These are phyloP conservation scores for Chiroxiphia lanceolata DNA, from an alignment of 2,797 vertebrate genomes.

Conservation along the genomic window DNA sequence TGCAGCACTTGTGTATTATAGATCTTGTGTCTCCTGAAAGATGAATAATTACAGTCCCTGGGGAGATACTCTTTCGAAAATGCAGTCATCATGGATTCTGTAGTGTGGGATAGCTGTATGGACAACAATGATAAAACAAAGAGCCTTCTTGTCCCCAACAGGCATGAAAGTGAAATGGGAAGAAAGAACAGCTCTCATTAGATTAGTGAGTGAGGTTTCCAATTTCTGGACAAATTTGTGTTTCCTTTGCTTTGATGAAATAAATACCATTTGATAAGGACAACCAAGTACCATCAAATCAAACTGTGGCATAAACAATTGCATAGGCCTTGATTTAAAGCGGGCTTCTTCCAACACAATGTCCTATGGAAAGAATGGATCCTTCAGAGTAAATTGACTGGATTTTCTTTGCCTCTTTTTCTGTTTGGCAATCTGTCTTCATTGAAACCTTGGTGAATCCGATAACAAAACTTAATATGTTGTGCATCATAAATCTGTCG, in stretches of 20 bases:
- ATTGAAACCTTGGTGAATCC: constrained; percentile 66
- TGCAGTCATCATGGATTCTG: constrained; percentile 67
- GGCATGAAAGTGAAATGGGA: constrained; percentile 62
- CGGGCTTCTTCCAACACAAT: constrained; percentile 3
- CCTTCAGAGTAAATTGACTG: constrained; percentile 58
- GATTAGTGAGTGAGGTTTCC: constrained; percentile 48
- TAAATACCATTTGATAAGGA: constrained; percentile 57
- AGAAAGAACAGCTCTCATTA: constrained; percentile 64
- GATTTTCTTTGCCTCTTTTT: constrained; percentile 55
- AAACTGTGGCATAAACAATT: constrained; percentile 55
- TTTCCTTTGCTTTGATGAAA: constrained; percentile 63
- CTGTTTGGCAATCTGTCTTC: constrained; percentile 65
- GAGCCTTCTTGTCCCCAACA: constrained; percentile 61
- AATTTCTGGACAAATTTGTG: constrained; percentile 53
- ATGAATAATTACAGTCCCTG: constrained; percentile 74
- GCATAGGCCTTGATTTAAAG: constrained; percentile 14
- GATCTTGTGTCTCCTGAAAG: constrained; percentile 73
- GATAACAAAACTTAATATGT: constrained; percentile 73
- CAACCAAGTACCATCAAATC: constrained; percentile 39
- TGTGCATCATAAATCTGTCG: constrained; percentile 73
- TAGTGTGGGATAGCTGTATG: constrained; percentile 61
- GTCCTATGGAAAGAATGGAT: constrained; percentile 32
- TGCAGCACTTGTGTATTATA: constrained; percentile 72
- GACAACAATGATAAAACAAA: constrained; percentile 63
- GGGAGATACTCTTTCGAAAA: constrained; percentile 59